Conservation (phyloP, 2,113 vertebrate species). For the Macrotis lagotis region DNA sequence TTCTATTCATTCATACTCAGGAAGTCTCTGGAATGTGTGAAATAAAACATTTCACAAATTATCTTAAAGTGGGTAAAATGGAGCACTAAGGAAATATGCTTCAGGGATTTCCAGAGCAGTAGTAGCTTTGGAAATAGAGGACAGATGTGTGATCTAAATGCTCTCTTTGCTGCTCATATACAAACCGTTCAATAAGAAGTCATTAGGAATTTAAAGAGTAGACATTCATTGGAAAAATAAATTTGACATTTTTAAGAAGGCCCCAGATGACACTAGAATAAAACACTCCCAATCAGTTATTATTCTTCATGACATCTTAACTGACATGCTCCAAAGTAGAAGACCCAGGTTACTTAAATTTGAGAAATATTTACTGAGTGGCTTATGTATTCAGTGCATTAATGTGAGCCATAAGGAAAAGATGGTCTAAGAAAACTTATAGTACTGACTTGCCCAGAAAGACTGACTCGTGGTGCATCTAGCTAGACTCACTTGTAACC, state of each 20-base stretch:
- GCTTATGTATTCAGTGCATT: neutral
- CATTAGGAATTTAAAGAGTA: neutral
- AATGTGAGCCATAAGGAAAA: neutral
- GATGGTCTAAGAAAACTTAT: neutral
- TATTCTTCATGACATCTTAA: neutral
- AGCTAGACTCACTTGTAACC: neutral
- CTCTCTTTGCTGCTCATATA: neutral
- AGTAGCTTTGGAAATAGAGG: neutral
- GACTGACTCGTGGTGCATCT: neutral
- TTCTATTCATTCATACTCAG: neutral
- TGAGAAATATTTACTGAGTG: neutral
- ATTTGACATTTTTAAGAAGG: neutral
- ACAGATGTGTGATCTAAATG: neutral
- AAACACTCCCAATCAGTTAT: neutral
- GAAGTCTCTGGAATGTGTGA: neutral
- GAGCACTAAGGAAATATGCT: neutral
- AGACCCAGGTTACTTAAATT: neutral
- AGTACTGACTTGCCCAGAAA: neutral
- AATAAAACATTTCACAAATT: neutral
- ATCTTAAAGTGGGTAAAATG: neutral
- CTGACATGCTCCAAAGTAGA: neutral
- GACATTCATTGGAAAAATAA: neutral
- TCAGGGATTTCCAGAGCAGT: neutral
- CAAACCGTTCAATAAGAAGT: neutral
- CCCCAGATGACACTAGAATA: neutral